Percentiles rank a stretch among this genome's conserved stretches.
phyloP scores from a whole-genome alignment of 1,140 invertebrate species.

The Dreissena rostriformis region DNA sequence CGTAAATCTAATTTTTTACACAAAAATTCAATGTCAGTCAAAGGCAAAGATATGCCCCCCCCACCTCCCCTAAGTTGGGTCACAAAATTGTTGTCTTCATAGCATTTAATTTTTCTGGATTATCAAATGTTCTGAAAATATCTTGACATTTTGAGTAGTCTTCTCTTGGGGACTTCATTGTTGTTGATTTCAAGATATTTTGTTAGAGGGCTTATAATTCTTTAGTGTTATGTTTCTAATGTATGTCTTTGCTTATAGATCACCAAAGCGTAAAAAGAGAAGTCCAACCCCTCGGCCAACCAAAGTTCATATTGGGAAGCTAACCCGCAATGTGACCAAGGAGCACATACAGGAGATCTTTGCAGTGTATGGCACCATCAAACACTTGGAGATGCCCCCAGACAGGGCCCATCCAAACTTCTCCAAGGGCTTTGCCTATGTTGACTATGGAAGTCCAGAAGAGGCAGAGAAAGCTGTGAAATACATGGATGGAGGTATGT shows the following conservation, averaged over 20 bases:
- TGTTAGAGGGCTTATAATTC: no score
- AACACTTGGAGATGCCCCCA: constrained; percentile 93
- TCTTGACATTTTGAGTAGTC: no score
- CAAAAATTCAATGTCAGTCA: no score
- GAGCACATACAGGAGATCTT: constrained; percentile 98
- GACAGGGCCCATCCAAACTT: constrained; percentile 93
- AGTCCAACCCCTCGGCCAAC: constrained; percentile 74
- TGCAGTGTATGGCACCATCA: constrained; percentile 94
- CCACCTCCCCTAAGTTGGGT: no score
- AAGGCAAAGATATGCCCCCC: no score
- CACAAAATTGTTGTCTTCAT: no score
- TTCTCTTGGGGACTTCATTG: no score
- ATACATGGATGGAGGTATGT: constrained; percentile 97
- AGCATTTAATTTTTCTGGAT: no score
- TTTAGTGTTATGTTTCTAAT: no score
- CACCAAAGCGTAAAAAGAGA: constrained; percentile 70
- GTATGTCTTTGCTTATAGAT: constrained; percentile 39
- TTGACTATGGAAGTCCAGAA: constrained; percentile 96
- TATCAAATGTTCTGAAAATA: no score
- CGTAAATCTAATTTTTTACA: no score
- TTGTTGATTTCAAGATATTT: no score
- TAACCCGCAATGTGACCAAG: constrained; percentile 95
- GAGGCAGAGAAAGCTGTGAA: constrained; percentile 99
- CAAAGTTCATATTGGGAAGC: constrained; percentile 95
- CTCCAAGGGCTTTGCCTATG: constrained; percentile 95